Percentiles rank a stretch among this genome's conserved stretches.
Conservation (phyloP, 1,140 invertebrate species). For the Carcinoscorpius rotundicauda region DNA sequence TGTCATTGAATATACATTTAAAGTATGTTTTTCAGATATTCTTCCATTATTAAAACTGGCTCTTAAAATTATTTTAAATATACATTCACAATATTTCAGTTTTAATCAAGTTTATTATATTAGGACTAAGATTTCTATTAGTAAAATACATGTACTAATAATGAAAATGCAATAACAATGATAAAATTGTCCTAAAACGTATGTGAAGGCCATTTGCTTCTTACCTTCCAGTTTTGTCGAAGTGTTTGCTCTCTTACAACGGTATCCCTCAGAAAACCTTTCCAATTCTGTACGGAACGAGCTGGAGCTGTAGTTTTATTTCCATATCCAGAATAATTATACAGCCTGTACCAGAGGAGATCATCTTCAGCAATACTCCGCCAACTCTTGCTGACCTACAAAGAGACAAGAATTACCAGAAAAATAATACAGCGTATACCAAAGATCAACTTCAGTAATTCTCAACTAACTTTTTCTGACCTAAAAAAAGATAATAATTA, state of each 20-base stretch:
- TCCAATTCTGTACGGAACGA: not conserved
- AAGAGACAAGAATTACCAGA: not conserved
- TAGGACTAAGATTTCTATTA: no score
- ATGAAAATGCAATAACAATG: no score
- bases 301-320: not conserved
- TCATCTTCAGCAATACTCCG: constrained; percentile 1
- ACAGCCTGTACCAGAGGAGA: not conserved
- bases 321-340: not conserved
- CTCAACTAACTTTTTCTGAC: not conserved
- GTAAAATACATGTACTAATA: no score
- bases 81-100: no score
- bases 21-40: no score
- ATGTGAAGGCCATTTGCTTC: no score
- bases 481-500: not conserved
- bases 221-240: not conserved
- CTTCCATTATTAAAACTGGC: no score
- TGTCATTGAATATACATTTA: no score
- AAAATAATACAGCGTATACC: not conserved
- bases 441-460: not conserved
- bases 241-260: not conserved
- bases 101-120: no score
- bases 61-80: no score
- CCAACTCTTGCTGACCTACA: not conserved
- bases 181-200: no score
- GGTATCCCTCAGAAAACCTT: not conserved